Evolutionary conservation across 2,888 invertebrate genomes (phyloP).

Genomic region (Eutolmus rufibarbis): DNA sequence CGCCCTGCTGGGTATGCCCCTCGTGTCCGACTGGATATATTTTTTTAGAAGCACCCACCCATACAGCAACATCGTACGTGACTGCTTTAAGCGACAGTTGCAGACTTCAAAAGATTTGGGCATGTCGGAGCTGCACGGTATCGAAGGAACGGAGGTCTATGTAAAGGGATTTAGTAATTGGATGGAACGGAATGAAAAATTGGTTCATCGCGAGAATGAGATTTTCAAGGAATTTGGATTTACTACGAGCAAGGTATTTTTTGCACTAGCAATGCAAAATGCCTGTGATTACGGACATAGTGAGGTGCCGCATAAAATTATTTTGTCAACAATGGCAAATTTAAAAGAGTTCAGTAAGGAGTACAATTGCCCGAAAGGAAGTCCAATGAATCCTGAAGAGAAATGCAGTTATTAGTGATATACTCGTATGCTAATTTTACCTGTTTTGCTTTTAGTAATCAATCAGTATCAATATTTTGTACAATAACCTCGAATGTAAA

Average conservation of each 20-base stretch:
- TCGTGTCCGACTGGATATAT: neutral
- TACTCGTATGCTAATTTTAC: neutral
- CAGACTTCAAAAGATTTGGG: neutral
- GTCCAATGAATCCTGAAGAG: slow-evolving; percentile 5
- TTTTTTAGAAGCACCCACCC: neutral
- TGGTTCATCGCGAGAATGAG: neutral
- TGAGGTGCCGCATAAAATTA: slow-evolving; percentile 8
- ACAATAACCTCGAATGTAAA: neutral
- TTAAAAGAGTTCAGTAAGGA: neutral
- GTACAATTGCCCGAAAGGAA: neutral
- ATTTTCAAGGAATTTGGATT: slow-evolving; percentile 7
- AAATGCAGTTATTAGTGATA: neutral
- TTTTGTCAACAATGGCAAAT: slow-evolving; percentile 5
- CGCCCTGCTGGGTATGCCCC: slow-evolving; percentile 7
- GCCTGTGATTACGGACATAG: slow-evolving; percentile 8
- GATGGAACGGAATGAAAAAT: neutral
- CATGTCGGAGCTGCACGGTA: neutral
- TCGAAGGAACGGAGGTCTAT: slow-evolving; percentile 18
- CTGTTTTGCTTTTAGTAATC: neutral
- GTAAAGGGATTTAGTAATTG: slow-evolving; percentile 2
- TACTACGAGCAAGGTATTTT: neutral
- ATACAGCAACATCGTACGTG: neutral
- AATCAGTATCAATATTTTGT: neutral
- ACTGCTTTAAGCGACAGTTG: neutral
- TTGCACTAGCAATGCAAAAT: slow-evolving; percentile 5